phyloP scores from a whole-genome alignment of 2,888 invertebrate genomes.

The Protula sp. region DNA sequence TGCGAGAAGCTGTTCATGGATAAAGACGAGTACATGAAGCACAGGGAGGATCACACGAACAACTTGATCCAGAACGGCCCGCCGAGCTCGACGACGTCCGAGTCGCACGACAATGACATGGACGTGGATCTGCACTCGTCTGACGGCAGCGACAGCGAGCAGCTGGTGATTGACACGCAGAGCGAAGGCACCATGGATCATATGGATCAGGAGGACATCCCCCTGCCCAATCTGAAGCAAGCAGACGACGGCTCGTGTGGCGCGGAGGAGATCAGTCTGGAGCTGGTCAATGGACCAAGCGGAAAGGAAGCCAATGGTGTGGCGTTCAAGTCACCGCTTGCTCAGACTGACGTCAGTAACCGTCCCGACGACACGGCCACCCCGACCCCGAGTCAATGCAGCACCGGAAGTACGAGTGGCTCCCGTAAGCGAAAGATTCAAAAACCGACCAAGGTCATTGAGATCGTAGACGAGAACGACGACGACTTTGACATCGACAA shows the following conservation, averaged over 20 bases:
- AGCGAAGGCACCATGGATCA: not conserved
- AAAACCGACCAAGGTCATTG: not conserved
- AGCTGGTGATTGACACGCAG: not conserved
- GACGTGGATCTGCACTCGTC: too few relatives aligned
- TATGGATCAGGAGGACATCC: not conserved
- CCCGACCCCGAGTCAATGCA: not conserved
- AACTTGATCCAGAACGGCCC: not conserved
- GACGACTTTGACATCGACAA: not conserved
- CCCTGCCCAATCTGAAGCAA: not conserved
- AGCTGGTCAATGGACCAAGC: too few relatives aligned
- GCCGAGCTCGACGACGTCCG: not conserved
- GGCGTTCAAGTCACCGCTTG: too few relatives aligned
- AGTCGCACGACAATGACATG: too few relatives aligned
- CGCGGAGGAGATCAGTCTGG: not conserved
- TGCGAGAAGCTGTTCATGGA: constrained; percentile 11
- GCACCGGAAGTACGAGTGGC: not conserved
- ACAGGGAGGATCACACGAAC: constrained; percentile 8
- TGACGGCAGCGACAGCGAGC: not conserved
- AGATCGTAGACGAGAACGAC: not conserved
- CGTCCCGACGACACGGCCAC: not conserved
- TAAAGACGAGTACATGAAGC: constrained; percentile 2
- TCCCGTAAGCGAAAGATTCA: not conserved
- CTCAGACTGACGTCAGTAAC: not conserved
- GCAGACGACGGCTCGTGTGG: not conserved
- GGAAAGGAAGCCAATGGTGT: not conserved